Percentiles rank a stretch among this genome's conserved stretches.
These are phyloP conservation scores for Calosoma granatense DNA, from an alignment of 1,140 invertebrate species.

Conservation along the genomic window DNA sequence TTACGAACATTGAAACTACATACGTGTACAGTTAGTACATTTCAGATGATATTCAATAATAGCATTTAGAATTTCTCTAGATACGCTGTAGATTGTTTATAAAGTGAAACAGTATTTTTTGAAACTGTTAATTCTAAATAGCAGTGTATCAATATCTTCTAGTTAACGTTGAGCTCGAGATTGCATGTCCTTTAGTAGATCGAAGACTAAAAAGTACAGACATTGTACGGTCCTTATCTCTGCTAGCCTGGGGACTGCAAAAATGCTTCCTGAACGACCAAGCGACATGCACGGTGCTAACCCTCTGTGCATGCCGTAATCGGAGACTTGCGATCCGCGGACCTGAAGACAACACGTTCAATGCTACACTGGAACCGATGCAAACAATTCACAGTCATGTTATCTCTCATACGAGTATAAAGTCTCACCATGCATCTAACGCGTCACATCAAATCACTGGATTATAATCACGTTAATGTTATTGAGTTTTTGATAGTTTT, in stretches of 20 bases:
- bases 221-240: neutral
- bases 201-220: neutral
- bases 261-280: neutral
- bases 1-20: too few species aligned
- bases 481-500: too few species aligned
- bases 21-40: neutral
- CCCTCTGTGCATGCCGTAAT: neutral
- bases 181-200: neutral
- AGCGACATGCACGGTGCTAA: neutral
- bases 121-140: neutral
- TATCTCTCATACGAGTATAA: too few species aligned
- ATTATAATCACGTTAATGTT: too few species aligned
- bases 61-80: neutral
- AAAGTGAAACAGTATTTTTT: neutral
- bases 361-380: too few species aligned
- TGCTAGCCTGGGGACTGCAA: neutral
- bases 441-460: too few species aligned
- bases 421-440: too few species aligned
- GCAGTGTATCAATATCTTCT: slow-evolving; percentile 3
- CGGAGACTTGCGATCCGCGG: too few species aligned
- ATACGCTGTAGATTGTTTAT: neutral
- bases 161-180: slow-evolving; percentile 5
- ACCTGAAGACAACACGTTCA: too few species aligned
- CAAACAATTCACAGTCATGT: too few species aligned
- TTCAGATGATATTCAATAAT: neutral